Conservation (phyloP, 2,888 invertebrate species). For the Augochlorella aurata region DNA sequence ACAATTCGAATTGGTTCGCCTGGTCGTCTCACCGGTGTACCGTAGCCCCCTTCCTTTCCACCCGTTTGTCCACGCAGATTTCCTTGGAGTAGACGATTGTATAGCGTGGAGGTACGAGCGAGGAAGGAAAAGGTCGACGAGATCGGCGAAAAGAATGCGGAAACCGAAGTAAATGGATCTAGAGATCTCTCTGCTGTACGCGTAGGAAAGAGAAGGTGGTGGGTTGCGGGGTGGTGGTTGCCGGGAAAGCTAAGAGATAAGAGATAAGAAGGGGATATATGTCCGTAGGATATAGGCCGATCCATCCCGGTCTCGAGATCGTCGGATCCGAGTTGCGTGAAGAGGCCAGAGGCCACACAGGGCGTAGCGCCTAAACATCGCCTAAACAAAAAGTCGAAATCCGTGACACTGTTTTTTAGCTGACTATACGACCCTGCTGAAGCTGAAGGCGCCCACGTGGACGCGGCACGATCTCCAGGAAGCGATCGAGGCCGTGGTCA, state of each 20-base stretch:
- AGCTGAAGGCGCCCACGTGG: slow-evolving; percentile 90
- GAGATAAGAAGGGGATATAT: neutral
- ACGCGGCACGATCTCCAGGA: slow-evolving; percentile 89
- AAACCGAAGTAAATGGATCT: neutral
- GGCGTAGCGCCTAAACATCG: slow-evolving; percentile 16
- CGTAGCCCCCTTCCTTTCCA: slow-evolving; percentile 31
- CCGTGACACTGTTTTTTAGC: slow-evolving; percentile 80
- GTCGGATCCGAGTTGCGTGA: slow-evolving; percentile 45
- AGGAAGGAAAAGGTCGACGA: slow-evolving; percentile 3
- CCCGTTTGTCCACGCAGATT: neutral
- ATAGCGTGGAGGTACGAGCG: neutral
- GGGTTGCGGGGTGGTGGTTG: neutral
- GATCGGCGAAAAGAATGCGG: slow-evolving; percentile 12
- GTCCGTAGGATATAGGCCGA: neutral
- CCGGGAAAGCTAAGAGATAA: neutral
- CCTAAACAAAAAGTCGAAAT: slow-evolving; percentile 58
- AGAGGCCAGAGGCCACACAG: neutral
- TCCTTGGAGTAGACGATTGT: neutral
- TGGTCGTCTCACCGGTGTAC: slow-evolving; percentile 33
- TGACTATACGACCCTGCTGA: slow-evolving; percentile 86
- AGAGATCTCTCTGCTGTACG: too few relatives aligned
- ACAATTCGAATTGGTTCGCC: neutral
- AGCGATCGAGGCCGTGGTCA: slow-evolving; percentile 89
- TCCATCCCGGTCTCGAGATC: slow-evolving; percentile 33
- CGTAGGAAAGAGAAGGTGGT: neutral